Evolutionary conservation across 2,888 invertebrate species (phyloP).

Genomic region (Drosophila putrida): DNA sequence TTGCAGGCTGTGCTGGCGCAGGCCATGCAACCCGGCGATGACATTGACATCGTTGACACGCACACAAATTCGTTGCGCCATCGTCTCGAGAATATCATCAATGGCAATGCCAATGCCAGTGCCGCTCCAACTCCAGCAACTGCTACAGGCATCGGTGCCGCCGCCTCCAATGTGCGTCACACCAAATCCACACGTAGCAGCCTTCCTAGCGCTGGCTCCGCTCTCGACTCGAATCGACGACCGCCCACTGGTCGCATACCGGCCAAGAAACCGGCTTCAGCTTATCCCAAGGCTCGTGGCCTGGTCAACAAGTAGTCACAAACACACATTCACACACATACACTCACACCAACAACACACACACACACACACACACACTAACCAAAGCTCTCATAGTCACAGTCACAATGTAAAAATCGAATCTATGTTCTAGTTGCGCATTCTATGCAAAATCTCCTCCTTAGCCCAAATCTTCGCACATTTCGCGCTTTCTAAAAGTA

Average conservation of each 20-base stretch:
- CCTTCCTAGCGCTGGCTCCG: slow-evolving; percentile 72
- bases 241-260: slow-evolving; percentile 80
- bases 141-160: slow-evolving; percentile 34
- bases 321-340: slow-evolving; percentile 22
- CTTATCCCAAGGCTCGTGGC: slow-evolving; percentile 85
- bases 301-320: slow-evolving; percentile 84
- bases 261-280: slow-evolving; percentile 84
- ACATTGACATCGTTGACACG: slow-evolving; percentile 85
- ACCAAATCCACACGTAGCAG: slow-evolving; percentile 78
- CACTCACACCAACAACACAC: slow-evolving; percentile 11
- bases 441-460: slow-evolving; percentile 28
- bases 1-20: slow-evolving; percentile 85
- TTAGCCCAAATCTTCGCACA: slow-evolving; percentile 70
- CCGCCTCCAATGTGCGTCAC: slow-evolving; percentile 65
- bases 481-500: slow-evolving; percentile 69
- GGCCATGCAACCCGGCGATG: slow-evolving; percentile 85
- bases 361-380: slow-evolving; percentile 50
- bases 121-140: slow-evolving; percentile 27
- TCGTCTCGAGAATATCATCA: slow-evolving; percentile 85
- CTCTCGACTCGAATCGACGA: slow-evolving; percentile 83
- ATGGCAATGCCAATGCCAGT: slow-evolving; percentile 71
- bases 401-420: slow-evolving; percentile 46
- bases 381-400: slow-evolving; percentile 75
- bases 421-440: slow-evolving; percentile 47
- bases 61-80: slow-evolving; percentile 84